These are phyloP conservation scores for Drepana arcuata DNA, from an alignment of 1,140 invertebrate species.

Conservation along the genomic window DNA sequence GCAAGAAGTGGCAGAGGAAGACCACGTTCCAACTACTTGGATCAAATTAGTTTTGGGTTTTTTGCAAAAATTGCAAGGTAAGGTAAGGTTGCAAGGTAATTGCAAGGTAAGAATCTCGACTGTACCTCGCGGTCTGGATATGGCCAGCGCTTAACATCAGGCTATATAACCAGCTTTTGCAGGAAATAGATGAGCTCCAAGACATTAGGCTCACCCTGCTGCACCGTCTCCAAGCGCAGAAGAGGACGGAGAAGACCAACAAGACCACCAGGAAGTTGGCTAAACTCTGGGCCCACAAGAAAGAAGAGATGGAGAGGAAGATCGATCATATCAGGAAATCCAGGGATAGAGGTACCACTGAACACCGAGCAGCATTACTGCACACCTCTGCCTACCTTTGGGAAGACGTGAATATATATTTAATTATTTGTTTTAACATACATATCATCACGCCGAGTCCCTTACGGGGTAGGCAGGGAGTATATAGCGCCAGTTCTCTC, in stretches of 20 bases:
- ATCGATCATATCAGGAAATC: slow-evolving; percentile 47
- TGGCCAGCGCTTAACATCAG: too few relatives aligned
- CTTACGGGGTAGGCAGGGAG: too few relatives aligned
- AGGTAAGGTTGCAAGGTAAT: not conserved
- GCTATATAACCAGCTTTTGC: too few relatives aligned
- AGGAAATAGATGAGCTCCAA: slow-evolving; percentile 77
- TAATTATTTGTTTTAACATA: too few relatives aligned
- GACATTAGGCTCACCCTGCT: slow-evolving; percentile 71
- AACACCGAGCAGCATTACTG: too few relatives aligned
- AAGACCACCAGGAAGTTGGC: slow-evolving; percentile 61
- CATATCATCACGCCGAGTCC: too few relatives aligned
- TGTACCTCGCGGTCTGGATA: too few relatives aligned
- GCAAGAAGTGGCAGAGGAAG: not conserved
- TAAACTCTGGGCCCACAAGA: slow-evolving; percentile 51
- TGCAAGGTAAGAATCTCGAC: slow-evolving; percentile 3
- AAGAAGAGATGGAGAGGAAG: slow-evolving; percentile 61
- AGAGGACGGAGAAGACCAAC: slow-evolving; percentile 37
- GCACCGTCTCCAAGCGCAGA: slow-evolving; percentile 43
- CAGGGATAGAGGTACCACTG: slow-evolving; percentile 53
- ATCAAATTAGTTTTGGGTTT: too few relatives aligned
- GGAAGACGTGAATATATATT: too few relatives aligned
- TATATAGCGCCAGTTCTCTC: too few relatives aligned
- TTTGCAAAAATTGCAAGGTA: not conserved
- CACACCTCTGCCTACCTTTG: too few relatives aligned
- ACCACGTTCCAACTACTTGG: not conserved